These are phyloP conservation scores for Drosophila eohydei DNA, from an alignment of 2,888 invertebrate species.

Conservation along the genomic window DNA sequence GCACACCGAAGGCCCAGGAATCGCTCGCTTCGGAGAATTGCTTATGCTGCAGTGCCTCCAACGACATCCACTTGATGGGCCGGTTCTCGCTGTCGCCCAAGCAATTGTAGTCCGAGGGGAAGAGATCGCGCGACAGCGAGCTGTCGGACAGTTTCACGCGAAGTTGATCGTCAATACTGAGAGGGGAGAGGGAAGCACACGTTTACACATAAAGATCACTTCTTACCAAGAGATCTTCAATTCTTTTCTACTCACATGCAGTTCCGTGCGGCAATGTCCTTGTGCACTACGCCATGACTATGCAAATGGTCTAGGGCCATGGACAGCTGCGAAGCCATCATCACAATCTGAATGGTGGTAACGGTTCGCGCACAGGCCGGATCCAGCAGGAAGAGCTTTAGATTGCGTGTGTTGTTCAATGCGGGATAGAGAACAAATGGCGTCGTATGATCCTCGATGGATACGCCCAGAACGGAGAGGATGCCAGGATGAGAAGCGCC, in stretches of 20 bases:
- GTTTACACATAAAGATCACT: not conserved
- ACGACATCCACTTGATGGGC: slow-evolving; percentile 97
- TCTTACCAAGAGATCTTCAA: not conserved
- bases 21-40: slow-evolving; percentile 95
- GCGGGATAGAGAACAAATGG: slow-evolving; percentile 93
- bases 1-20: slow-evolving; percentile 97
- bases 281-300: slow-evolving; percentile 93
- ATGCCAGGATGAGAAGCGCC: slow-evolving; percentile 90
- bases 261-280: slow-evolving; percentile 95
- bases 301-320: slow-evolving; percentile 95
- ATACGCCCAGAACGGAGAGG: slow-evolving; percentile 93
- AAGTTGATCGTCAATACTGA: slow-evolving; percentile 90
- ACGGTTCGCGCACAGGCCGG: slow-evolving; percentile 83
- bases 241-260: slow-evolving; percentile 90
- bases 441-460: slow-evolving; percentile 95
- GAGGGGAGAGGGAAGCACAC: not conserved
- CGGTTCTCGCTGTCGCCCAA: slow-evolving; percentile 96
- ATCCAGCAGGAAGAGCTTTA: slow-evolving; percentile 83
- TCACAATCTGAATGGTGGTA: slow-evolving; percentile 92
- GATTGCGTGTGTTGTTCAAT: slow-evolving; percentile 86
- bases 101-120: slow-evolving; percentile 97
- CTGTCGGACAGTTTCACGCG: slow-evolving; percentile 95
- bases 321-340: slow-evolving; percentile 93
- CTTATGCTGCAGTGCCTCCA: slow-evolving; percentile 92
- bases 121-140: slow-evolving; percentile 94